A percentile compares a stretch with the other conserved stretches of the same genome.
These are phyloP conservation scores for Grapholita molesta DNA, from an alignment of 1,140 invertebrate species.

Conservation along the genomic window DNA sequence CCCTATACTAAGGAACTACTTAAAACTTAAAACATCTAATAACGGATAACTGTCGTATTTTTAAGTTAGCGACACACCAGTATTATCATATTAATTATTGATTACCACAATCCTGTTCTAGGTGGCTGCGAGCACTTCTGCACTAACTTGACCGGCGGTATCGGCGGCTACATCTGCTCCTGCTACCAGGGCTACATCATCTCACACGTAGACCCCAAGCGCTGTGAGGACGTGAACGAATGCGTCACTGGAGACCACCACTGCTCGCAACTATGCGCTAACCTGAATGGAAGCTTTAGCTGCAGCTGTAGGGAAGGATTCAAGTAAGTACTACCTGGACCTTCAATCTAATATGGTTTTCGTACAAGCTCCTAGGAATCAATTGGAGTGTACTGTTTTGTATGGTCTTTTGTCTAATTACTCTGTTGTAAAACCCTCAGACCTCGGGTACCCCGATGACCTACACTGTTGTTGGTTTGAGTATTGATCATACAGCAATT, in stretches of 20 bases:
- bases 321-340: slow-evolving; percentile 53
- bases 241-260: slow-evolving; percentile 90
- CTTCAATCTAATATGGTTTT: too few relatives aligned
- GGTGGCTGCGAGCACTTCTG: slow-evolving; percentile 97
- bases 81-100: too few relatives aligned
- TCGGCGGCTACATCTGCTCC: slow-evolving; percentile 91
- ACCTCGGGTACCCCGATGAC: too few relatives aligned
- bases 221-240: slow-evolving; percentile 94
- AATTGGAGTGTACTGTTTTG: too few relatives aligned
- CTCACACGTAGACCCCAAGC: slow-evolving; percentile 85
- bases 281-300: slow-evolving; percentile 94
- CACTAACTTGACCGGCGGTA: slow-evolving; percentile 87
- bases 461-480: too few relatives aligned
- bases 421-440: too few relatives aligned
- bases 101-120: slow-evolving; percentile 19
- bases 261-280: slow-evolving; percentile 95
- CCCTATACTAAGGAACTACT: too few relatives aligned
- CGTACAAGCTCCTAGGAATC: too few relatives aligned
- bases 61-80: not conserved
- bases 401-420: too few relatives aligned
- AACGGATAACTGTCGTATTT: too few relatives aligned
- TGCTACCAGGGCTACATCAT: slow-evolving; percentile 93
- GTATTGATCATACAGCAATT: too few relatives aligned
- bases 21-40: too few relatives aligned
- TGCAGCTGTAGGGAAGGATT: slow-evolving; percentile 94